Base-by-base conservation (phyloP, 2,888 invertebrate genomes). In the Caenorhabditis sinica region DNA sequence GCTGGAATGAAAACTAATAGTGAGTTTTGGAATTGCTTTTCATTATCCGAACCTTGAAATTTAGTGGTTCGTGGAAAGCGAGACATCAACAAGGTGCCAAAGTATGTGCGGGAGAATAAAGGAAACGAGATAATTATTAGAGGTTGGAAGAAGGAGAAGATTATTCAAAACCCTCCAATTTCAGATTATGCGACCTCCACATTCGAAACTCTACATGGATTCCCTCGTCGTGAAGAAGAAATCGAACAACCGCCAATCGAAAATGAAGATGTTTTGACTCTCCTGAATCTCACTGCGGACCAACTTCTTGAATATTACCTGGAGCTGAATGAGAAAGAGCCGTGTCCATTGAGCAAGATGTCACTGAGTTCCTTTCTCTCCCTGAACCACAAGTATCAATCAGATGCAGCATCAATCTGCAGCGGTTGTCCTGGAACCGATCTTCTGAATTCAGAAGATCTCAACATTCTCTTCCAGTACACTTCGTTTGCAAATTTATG, bases 11-110 rank as follows among this genome's bases (percentile, higher is more conserved):
- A 72, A 0, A 30, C 51, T 25, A 56, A 40, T 23, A 63, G 79
- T 79, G 23, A 56, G 79, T 79, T 56, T 20, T 11, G 1, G 28
- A 28, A 56, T 11, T 13, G 11, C 4, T 13, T 9, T 20, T 8
- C 13, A 58, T 28, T 36, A 40, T 25, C n/a, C 30, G 30, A 28
- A 23, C 56, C 30, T 45, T 40, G 8, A 17, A 51, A 30, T 76
- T 61, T 30, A 77, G 77, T 69, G 53, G 69, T 77, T 40, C 69
- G 77, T 11, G 77, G 77, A 6, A 77, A 77, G 30, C 9, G 77
- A 43, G 77, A 77, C 20, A 61, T 77, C 43, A 77, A 69, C 28
- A 77, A 77, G 53, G 69, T 61, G 15, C 69, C 77, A 1, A 77
- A 77, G 20, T 69, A 69, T 49, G 61, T 77, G 0, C 15, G 63